These are phyloP conservation scores for Bubo scandiacus DNA, from an alignment of 2,113 vertebrate genomes.

Conservation along the genomic window DNA sequence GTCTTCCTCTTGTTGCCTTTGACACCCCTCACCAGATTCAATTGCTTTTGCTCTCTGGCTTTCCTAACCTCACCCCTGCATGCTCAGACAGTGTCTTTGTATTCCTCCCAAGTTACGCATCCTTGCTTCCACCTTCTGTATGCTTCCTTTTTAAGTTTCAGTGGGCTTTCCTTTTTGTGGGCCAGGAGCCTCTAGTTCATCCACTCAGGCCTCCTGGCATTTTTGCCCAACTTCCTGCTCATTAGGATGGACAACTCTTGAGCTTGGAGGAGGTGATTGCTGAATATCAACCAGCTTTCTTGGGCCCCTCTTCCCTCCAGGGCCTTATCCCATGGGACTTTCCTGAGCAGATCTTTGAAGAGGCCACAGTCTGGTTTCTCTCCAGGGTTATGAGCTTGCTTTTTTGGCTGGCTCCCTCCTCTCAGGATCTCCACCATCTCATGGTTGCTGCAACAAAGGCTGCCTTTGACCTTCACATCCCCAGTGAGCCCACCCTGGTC, in stretches of 20 bases:
- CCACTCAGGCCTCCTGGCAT: too few relatives aligned
- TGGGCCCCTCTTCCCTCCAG: background rate
- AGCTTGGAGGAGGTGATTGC: background rate
- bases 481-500: background rate
- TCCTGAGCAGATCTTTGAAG: background rate
- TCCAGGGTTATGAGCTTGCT: background rate
- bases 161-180: background rate
- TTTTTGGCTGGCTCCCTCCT: background rate
- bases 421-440: background rate
- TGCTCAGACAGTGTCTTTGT: background rate
- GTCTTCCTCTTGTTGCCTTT: background rate
- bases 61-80: background rate
- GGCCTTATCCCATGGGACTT: background rate
- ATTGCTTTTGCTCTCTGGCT: background rate
- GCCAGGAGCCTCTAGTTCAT: background rate
- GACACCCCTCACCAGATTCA: background rate
- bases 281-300: background rate
- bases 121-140: background rate
- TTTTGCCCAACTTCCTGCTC: background rate
- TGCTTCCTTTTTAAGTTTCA: background rate
- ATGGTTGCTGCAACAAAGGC: background rate
- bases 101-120: background rate
- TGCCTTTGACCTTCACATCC: background rate
- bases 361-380: background rate
- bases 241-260: background rate